These are phyloP conservation scores for Schizothorax lantsangensis DNA, from an alignment of 2,797 vertebrate genomes.

Conservation along the genomic window DNA sequence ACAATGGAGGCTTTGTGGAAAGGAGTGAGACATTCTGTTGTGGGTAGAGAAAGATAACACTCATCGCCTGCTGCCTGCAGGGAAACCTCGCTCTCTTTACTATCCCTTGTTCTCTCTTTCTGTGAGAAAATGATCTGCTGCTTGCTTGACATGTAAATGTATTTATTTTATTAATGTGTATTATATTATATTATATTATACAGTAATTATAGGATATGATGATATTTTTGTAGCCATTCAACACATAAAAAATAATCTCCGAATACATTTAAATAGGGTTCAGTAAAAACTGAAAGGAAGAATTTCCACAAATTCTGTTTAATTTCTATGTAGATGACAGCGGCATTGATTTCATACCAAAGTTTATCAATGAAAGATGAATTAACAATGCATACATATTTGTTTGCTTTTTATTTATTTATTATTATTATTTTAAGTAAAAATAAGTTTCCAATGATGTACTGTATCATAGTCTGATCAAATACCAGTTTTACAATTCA, in stretches of 20 bases:
- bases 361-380: neutral
- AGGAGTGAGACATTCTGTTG: conserved; percentile 3
- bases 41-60: conserved; percentile 44
- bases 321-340: neutral
- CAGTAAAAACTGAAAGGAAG: no score
- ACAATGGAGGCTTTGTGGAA: conserved; percentile 31
- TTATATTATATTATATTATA: neutral
- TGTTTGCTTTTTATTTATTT: neutral
- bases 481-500: neutral
- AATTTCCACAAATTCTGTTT: neutral
- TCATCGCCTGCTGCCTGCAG: conserved; percentile 16
- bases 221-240: no score
- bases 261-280: no score
- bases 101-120: neutral
- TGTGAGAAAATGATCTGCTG: neutral
- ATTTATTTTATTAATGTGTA: neutral
- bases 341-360: neutral
- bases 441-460: neutral
- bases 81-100: neutral
- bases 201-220: no score
- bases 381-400: neutral
- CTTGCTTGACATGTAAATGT: neutral
- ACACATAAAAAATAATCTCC: neutral
- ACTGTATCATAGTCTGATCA: neutral
- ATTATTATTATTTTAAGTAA: neutral